Evolutionary conservation across 2,888 invertebrate genomes (phyloP).

Genomic region (Plemyria rubiginata): DNA sequence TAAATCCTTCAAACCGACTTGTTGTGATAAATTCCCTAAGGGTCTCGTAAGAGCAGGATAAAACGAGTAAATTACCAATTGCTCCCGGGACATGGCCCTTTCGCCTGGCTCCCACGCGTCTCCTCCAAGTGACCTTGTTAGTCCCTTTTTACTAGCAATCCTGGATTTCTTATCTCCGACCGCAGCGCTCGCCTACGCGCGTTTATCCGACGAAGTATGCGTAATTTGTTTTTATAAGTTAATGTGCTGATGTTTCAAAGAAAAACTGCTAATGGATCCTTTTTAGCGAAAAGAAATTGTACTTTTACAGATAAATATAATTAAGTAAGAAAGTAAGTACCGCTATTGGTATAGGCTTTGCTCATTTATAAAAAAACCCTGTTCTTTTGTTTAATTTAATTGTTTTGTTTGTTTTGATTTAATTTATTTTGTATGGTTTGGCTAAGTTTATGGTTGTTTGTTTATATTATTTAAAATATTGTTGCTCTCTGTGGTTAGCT

Average conservation of each 20-base stretch:
- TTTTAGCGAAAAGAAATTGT: not conserved
- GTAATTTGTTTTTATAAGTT: constrained; percentile 38
- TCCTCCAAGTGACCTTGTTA: constrained; percentile 33
- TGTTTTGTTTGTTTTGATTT: too few species aligned
- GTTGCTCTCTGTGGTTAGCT: too few species aligned
- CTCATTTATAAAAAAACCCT: not conserved
- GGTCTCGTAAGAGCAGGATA: constrained; percentile 36
- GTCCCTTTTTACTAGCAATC: constrained; percentile 48
- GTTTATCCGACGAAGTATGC: constrained; percentile 30
- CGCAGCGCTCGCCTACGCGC: constrained; percentile 56
- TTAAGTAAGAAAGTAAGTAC: too few species aligned
- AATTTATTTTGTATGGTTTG: too few species aligned
- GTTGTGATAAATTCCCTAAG: constrained; percentile 22
- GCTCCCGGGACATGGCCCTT: constrained; percentile 47
- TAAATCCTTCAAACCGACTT: constrained; percentile 16
- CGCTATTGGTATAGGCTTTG: not conserved
- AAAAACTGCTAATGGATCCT: constrained; percentile 1
- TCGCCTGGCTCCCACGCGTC: constrained; percentile 43
- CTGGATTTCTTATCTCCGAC: constrained; percentile 46
- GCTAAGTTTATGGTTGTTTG: too few species aligned
- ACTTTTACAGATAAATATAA: not conserved
- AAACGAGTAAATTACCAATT: constrained; percentile 46
- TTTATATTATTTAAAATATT: too few species aligned
- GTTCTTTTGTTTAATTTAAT: too few species aligned
- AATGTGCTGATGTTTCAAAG: constrained; percentile 13